Evolutionary conservation across 2,888 invertebrate genomes (phyloP).

Genomic region (Oscheius myriophilus): DNA sequence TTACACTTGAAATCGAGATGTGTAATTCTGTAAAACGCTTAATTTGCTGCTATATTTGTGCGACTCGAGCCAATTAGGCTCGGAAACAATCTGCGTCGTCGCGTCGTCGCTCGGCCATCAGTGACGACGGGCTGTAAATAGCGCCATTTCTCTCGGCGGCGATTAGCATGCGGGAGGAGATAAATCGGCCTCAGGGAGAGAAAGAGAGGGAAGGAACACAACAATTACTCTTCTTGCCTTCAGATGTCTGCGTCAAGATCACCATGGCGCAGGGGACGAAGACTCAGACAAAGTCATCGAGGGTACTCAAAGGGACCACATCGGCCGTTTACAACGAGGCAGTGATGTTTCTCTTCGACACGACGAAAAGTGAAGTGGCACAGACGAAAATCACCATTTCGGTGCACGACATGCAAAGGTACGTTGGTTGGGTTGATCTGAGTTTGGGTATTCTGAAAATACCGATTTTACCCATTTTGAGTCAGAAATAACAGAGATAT

Average conservation of each 20-base stretch:
- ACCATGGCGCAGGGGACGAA: constrained; percentile 70
- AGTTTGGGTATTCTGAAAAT: too few relatives aligned
- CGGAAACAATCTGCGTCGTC: too few relatives aligned
- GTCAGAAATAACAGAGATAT: too few relatives aligned
- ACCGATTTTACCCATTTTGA: too few relatives aligned
- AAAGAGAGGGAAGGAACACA: too few relatives aligned
- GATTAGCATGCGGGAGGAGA: constrained; percentile 26
- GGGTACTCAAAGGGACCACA: constrained; percentile 63
- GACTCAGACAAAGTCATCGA: constrained; percentile 67
- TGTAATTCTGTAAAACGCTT: too few relatives aligned
- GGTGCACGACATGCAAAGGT: constrained; percentile 68
- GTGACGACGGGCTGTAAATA: too few relatives aligned
- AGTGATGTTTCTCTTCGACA: constrained; percentile 70
- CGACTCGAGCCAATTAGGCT: too few relatives aligned
- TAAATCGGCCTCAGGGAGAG: constrained; percentile 10
- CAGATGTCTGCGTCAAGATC: constrained; percentile 73
- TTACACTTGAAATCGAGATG: too few relatives aligned
- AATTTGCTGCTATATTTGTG: too few relatives aligned
- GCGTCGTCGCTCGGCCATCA: too few relatives aligned
- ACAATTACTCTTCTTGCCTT: constrained; percentile 37
- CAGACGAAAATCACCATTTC: constrained; percentile 71
- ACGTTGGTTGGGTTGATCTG: background rate
- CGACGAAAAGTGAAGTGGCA: constrained; percentile 70
- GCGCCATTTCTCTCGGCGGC: background rate
- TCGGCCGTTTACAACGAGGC: constrained; percentile 67